These are phyloP conservation scores for Platysternon megacephalum DNA, from an alignment of 2,113 vertebrate genomes.

Conservation along the genomic window DNA sequence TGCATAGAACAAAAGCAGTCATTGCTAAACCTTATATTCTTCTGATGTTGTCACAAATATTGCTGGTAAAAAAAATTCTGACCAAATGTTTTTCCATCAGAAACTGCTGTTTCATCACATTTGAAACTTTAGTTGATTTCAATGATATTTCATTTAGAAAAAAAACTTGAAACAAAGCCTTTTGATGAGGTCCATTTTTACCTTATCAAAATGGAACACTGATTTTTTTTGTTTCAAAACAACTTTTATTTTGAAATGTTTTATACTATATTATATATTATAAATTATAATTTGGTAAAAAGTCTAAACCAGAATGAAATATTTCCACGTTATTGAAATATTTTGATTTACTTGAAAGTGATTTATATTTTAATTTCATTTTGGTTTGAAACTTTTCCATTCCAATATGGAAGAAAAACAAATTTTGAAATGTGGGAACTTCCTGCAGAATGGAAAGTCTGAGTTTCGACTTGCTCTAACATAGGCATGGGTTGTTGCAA, in stretches of 20 bases:
- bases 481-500: not conserved
- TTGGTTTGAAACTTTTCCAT: not conserved
- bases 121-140: not conserved
- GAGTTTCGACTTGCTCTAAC: not conserved
- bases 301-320: not conserved
- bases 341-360: not conserved
- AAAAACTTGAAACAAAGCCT: not conserved
- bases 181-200: not conserved
- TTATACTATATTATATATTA: too few species aligned
- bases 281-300: not conserved
- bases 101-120: not conserved
- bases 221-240: not conserved
- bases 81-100: not conserved
- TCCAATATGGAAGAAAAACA: not conserved
- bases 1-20: not conserved
- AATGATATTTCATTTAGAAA: not conserved
- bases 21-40: not conserved
- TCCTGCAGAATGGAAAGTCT: not conserved
- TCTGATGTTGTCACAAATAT: not conserved
- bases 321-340: not conserved
- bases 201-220: not conserved
- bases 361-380: not conserved
- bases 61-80: not conserved
- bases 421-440: not conserved
- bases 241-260: not conserved